phyloP scores from a whole-genome alignment of 2,888 invertebrate species.

The Microctonus brassicae region DNA sequence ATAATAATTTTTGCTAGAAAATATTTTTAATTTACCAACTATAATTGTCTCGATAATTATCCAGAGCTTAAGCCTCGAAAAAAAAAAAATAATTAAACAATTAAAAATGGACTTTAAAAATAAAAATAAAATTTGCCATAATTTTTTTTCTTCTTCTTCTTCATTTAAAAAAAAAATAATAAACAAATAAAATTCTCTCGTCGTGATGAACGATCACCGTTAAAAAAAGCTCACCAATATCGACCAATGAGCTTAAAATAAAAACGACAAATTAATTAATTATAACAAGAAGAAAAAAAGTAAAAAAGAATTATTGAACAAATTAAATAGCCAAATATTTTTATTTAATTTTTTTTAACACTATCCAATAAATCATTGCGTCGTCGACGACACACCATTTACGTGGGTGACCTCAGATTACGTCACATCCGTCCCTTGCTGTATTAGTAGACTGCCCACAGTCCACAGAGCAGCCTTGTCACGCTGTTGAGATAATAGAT shows the following conservation, averaged over 20 bases:
- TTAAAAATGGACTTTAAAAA: too few species aligned
- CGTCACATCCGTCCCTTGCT: constrained; percentile 67
- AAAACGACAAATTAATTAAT: background rate
- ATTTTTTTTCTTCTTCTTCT: too few species aligned
- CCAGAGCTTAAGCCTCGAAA: too few species aligned
- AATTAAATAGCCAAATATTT: constrained; percentile 6
- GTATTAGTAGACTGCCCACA: constrained; percentile 66
- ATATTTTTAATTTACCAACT: background rate
- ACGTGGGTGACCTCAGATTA: constrained; percentile 68
- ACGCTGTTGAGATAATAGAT: constrained; percentile 68
- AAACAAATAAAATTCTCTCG: too few species aligned
- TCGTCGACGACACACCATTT: constrained; percentile 43
- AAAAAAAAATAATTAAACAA: too few species aligned
- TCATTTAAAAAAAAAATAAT: too few species aligned
- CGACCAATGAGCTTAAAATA: too few species aligned
- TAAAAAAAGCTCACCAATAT: background rate
- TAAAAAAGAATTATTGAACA: background rate
- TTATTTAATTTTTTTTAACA: constrained; percentile 18
- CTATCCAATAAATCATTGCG: constrained; percentile 40
- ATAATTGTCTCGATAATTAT: too few species aligned
- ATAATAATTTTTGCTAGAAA: background rate
- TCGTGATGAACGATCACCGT: too few species aligned
- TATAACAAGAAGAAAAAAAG: too few species aligned
- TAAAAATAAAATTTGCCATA: too few species aligned
- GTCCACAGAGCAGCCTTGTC: constrained; percentile 61